Percentiles rank a stretch among this genome's conserved stretches.
Conservation (phyloP, 2,113 vertebrate species). For the Aegypius monachus region DNA sequence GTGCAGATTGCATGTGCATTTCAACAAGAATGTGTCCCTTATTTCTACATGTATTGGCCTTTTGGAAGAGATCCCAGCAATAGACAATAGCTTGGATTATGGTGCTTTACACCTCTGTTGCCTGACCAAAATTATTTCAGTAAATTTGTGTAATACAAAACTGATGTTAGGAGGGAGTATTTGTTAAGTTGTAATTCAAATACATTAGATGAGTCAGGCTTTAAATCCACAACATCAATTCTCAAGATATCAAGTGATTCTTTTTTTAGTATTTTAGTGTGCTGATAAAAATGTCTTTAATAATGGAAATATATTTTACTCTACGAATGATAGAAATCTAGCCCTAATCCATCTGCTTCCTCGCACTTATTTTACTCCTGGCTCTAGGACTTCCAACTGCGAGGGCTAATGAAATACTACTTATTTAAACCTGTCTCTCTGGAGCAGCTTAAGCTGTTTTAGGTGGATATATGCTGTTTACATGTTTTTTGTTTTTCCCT, state of each 20-base stretch:
- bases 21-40: neutral
- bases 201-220: neutral
- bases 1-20: neutral
- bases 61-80: neutral
- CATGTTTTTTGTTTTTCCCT: neutral
- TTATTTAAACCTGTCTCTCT: neutral
- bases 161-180: neutral
- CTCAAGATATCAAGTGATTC: neutral
- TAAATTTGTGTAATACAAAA: neutral
- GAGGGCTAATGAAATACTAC: neutral
- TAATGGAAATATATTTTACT: neutral
- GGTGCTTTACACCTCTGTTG: neutral
- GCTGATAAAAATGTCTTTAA: conserved; percentile 1
- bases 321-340: neutral
- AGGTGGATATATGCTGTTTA: neutral
- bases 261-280: neutral
- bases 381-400: neutral
- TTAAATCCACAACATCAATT: neutral
- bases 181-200: neutral
- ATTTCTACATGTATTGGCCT: neutral
- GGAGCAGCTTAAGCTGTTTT: neutral
- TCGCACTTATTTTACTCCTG: neutral
- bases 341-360: neutral
- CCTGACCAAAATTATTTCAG: neutral
- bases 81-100: neutral